These are phyloP conservation scores for Venusia cambrica DNA, from an alignment of 2,888 invertebrate genomes.

Conservation along the genomic window DNA sequence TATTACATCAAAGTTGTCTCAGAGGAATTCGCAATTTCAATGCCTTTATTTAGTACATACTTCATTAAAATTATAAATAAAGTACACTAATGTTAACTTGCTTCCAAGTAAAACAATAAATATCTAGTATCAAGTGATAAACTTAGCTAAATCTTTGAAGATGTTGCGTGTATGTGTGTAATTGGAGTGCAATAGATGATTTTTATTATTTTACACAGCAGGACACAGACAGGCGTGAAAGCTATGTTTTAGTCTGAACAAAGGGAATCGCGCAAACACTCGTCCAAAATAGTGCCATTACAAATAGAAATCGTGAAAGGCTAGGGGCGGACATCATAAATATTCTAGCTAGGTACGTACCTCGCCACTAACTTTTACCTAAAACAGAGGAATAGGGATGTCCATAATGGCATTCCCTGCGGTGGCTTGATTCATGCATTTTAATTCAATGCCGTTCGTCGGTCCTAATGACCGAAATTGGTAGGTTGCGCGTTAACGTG, in stretches of 20 bases:
- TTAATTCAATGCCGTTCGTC: constrained; percentile 27
- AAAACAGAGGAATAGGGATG: constrained; percentile 19
- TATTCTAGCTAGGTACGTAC: constrained; percentile 18
- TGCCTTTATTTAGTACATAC: constrained; percentile 14
- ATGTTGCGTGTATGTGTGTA: no score
- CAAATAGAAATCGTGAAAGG: constrained; percentile 19
- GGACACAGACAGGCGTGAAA: constrained; percentile 4
- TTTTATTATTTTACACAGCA: neutral
- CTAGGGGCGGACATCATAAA: constrained; percentile 24
- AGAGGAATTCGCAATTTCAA: constrained; percentile 17
- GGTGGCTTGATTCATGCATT: constrained; percentile 29
- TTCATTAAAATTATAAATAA: no score
- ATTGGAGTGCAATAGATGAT: no score
- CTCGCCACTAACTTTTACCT: constrained; percentile 21
- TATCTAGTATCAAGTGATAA: no score
- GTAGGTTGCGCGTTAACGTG: constrained; percentile 6
- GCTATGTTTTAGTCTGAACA: constrained; percentile 13
- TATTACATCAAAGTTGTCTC: constrained; percentile 17
- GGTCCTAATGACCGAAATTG: constrained; percentile 30
- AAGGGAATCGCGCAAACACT: constrained; percentile 20
- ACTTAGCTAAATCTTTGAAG: no score
- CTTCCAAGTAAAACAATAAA: no score
- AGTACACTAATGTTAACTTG: no score
- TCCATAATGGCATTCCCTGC: constrained; percentile 16
- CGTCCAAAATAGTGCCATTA: constrained; percentile 19